These are phyloP conservation scores for Odocoileus hemionus DNA, from an alignment of 2,113 vertebrate species.

Conservation along the genomic window DNA sequence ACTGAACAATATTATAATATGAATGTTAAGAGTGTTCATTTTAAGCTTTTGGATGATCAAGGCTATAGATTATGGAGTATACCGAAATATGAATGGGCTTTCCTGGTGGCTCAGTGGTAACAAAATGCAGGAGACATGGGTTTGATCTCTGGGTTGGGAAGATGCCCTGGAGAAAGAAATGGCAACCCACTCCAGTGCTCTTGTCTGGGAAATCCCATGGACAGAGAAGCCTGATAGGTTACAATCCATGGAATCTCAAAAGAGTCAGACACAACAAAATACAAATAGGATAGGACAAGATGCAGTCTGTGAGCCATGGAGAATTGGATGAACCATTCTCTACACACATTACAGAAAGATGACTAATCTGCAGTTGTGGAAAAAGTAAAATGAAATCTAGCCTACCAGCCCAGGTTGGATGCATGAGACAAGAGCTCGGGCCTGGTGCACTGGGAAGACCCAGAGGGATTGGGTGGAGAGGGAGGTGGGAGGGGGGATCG, in stretches of 20 bases:
- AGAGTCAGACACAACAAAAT: not conserved
- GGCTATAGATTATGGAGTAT: not conserved
- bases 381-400: not conserved
- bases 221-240: not conserved
- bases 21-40: not conserved
- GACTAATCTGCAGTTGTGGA: not conserved
- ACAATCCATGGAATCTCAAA: not conserved
- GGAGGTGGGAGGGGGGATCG: no score
- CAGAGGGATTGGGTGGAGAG: no score
- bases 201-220: not conserved
- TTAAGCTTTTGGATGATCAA: not conserved
- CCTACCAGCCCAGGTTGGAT: no score
- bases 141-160: not conserved
- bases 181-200: not conserved
- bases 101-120: not conserved
- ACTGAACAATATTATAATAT: not conserved
- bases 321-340: not conserved
- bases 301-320: not conserved
- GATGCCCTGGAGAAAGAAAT: not conserved
- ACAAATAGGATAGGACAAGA: not conserved
- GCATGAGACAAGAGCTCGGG: no score
- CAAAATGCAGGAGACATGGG: not conserved
- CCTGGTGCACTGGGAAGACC: no score
- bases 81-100: not conserved
- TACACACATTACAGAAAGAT: rapidly evolving